Conservation (phyloP, 1,140 invertebrate species). For the Ceratoteleas bidentatus region DNA sequence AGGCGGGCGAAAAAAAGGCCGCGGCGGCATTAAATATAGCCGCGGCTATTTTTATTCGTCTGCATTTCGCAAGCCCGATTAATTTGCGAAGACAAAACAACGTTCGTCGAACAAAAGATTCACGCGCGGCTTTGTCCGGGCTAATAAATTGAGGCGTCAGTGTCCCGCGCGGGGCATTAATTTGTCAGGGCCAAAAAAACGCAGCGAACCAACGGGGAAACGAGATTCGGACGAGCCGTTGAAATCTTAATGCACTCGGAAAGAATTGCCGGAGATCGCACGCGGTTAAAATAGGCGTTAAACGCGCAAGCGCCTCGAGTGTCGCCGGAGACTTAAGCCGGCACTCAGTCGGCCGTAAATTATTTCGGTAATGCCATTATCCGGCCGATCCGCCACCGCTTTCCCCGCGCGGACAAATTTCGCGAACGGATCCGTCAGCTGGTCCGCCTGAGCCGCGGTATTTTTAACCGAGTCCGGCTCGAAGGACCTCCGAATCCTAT, state of each 20-base stretch:
- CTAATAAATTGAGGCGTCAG: slow-evolving; percentile 63
- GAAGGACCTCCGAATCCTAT: slow-evolving; percentile 1
- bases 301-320: slow-evolving; percentile 46
- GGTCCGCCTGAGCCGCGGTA: neutral
- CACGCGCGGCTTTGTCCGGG: slow-evolving; percentile 45
- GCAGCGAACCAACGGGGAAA: slow-evolving; percentile 21
- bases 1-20: slow-evolving; percentile 12
- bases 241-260: slow-evolving; percentile 68
- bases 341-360: slow-evolving; percentile 62
- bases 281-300: slow-evolving; percentile 67
- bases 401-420: slow-evolving; percentile 18
- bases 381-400: no score
- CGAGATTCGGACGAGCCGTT: slow-evolving; percentile 58
- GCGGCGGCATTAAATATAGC: slow-evolving; percentile 20
- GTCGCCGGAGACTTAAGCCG: slow-evolving; percentile 61
- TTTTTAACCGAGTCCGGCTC: slow-evolving; percentile 17
- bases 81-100: slow-evolving; percentile 67
- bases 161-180: slow-evolving; percentile 57
- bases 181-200: slow-evolving; percentile 58
- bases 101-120: slow-evolving; percentile 56
- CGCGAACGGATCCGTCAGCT: no score
- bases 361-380: slow-evolving; percentile 67
- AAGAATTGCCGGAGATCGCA: slow-evolving; percentile 62
- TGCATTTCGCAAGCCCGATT: slow-evolving; percentile 43
- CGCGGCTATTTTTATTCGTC: slow-evolving; percentile 30